These are phyloP conservation scores for Saccopteryx bilineata DNA, from an alignment of 2,113 vertebrate genomes.

Conservation along the genomic window DNA sequence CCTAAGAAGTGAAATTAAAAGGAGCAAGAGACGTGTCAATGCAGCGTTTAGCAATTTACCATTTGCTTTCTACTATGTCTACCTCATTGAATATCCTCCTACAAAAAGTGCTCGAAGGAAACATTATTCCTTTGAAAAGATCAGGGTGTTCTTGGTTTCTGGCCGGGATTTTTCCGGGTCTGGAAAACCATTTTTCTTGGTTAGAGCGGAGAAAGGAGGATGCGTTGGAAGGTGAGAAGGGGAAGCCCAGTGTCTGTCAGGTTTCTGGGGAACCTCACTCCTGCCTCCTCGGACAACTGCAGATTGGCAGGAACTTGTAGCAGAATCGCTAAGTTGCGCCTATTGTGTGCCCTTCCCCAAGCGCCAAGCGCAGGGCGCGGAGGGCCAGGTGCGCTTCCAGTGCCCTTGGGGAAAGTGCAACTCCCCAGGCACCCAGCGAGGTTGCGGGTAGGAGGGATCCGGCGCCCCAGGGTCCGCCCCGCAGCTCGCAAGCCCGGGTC, in stretches of 20 bases:
- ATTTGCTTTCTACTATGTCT: background rate
- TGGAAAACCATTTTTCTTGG: background rate
- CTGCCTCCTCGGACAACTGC: background rate
- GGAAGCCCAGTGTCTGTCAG: background rate
- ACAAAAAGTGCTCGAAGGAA: background rate
- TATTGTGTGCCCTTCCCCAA: background rate
- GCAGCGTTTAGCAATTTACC: background rate
- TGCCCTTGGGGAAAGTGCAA: accelerated
- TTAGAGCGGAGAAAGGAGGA: background rate
- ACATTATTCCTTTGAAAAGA: background rate
- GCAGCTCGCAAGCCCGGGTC: background rate
- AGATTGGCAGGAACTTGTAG: background rate
- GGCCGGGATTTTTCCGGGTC: background rate
- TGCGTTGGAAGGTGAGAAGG: background rate
- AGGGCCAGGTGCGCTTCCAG: accelerated
- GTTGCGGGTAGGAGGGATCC: background rate
- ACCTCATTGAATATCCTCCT: background rate
- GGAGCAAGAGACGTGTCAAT: background rate
- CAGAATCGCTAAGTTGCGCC: background rate
- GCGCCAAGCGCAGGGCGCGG: background rate
- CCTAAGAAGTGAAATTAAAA: background rate
- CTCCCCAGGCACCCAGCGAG: accelerated
- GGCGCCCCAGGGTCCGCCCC: background rate
- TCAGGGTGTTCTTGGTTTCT: background rate
- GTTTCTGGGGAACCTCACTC: too few species aligned